phyloP scores from a whole-genome alignment of 1,140 invertebrate species.

The Nephila pilipes region DNA sequence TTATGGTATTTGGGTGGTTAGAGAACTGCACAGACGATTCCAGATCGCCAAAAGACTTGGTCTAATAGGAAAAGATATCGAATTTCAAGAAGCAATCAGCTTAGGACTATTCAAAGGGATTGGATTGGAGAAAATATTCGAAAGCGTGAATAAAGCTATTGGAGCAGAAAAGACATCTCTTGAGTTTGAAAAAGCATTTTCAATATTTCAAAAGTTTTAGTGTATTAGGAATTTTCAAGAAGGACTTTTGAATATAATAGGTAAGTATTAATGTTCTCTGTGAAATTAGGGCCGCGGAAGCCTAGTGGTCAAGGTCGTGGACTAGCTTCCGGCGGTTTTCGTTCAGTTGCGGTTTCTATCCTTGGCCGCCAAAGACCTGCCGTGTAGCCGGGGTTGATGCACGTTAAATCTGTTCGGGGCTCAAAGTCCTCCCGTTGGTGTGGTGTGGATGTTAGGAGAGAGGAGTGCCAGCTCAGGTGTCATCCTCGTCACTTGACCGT shows the following conservation, averaged over 20 bases:
- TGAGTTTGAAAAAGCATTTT: slow-evolving; percentile 35
- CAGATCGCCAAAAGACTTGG: slow-evolving; percentile 58
- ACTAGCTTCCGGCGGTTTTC: too few relatives aligned
- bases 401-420: too few relatives aligned
- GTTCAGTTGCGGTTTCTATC: too few relatives aligned
- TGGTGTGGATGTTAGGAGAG: too few relatives aligned
- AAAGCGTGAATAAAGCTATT: slow-evolving; percentile 39
- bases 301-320: too few relatives aligned
- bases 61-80: slow-evolving; percentile 51
- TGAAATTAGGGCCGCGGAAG: too few relatives aligned
- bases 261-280: background rate
- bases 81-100: slow-evolving; percentile 64
- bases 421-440: too few relatives aligned
- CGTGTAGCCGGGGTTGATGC: too few relatives aligned
- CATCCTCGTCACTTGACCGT: too few relatives aligned
- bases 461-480: too few relatives aligned
- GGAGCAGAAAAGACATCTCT: slow-evolving; percentile 52
- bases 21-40: slow-evolving; percentile 60
- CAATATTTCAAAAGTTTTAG: slow-evolving; percentile 28
- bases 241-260: background rate
- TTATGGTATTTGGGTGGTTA: slow-evolving; percentile 63
- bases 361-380: too few relatives aligned
- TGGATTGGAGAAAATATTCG: slow-evolving; percentile 59
- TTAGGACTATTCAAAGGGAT: slow-evolving; percentile 67
- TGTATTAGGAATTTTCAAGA: background rate